Evolutionary conservation across 2,113 vertebrate genomes (phyloP), one percentile per base, ranked within the genome.

Genomic region (Sus scrofa): DNA sequence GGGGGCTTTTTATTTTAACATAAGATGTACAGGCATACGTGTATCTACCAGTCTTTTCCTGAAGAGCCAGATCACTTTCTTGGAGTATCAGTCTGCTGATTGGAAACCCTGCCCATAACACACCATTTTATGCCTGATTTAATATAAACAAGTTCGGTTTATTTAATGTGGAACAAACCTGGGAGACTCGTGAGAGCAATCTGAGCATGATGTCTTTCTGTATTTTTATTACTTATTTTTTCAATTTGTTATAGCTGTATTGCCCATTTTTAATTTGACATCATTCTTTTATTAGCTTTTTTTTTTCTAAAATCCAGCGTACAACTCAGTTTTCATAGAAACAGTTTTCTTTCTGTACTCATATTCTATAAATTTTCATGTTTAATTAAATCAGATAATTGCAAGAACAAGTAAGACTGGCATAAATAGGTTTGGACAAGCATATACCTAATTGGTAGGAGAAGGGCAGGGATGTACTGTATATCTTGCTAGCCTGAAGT

Each of bases 321-420:
- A 22, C 70, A 77, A 88, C 32, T 95, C 75, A 84, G 62, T 93
- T 95, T 95, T 85, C 81, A 65, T 85, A 74, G 82, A 95, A 97
- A 92, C 81, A 91, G 15, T 95, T 96, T 95, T 96, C 37, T 94
- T 95, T 88, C 71, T 74, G 20, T 65, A 65, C 34, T 96, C 18
- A 39, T 79, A 52, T 37, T 96, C 96, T 82, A 93, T 86, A 88
- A 86, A 67, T 95, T 95, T 97, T 96, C 44, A 90, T 86, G 77
- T 96, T 94, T 97, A 97, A 95, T 97, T 96, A 97, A 91, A 94
- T 94, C 67, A 91, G 10, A 14, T 82, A 97, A 95, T 95, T 93
- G 81, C 39, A 96, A 95, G 91, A 96, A 91, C 62, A 93, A 96
- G 67, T 63, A 77, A 82, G 68, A 95, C 8, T 74, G 56, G 50